Evolutionary conservation across 2,113 vertebrate species (phyloP).

Genomic region (Gasterosteus aculeatus): DNA sequence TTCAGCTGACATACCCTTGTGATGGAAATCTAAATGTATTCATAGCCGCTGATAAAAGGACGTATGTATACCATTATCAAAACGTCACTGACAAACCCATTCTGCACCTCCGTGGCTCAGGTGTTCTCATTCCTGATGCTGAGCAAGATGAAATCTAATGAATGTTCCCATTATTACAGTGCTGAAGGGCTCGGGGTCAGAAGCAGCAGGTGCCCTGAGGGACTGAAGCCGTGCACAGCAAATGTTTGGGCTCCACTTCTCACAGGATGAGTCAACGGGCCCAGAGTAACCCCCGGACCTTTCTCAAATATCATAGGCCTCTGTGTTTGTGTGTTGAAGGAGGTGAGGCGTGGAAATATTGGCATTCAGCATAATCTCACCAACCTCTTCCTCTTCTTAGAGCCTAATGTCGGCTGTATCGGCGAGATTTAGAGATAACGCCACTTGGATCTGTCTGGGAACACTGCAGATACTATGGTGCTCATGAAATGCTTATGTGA

Average conservation of each 20-base stretch:
- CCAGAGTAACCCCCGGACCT: constrained; percentile 35
- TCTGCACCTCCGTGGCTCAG: constrained; percentile 17
- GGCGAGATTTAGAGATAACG: constrained; percentile 12
- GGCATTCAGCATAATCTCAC: constrained; percentile 16
- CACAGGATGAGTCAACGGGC: constrained; percentile 60
- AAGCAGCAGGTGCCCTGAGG: constrained; percentile 59
- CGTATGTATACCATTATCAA: background rate
- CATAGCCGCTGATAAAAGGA: background rate
- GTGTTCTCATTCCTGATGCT: constrained; percentile 44
- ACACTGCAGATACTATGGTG: constrained; percentile 12
- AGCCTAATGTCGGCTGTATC: constrained; percentile 16
- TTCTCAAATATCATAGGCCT: constrained; percentile 31
- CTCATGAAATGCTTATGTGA: constrained; percentile 45
- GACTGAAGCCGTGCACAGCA: constrained; percentile 49
- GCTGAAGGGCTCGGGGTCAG: constrained; percentile 42
- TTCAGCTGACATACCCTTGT: background rate
- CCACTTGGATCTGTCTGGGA: constrained; percentile 25
- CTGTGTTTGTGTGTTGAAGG: background rate
- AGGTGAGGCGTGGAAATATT: constrained; percentile 6
- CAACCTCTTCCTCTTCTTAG: constrained; percentile 12
- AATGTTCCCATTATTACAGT: constrained; percentile 41
- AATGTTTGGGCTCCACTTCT: constrained; percentile 63
- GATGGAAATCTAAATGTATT: background rate
- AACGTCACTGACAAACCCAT: constrained; percentile 5
- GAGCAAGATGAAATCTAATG: constrained; percentile 49